Conservation (phyloP, 2,797 vertebrate species). For the Mycteria americana region DNA sequence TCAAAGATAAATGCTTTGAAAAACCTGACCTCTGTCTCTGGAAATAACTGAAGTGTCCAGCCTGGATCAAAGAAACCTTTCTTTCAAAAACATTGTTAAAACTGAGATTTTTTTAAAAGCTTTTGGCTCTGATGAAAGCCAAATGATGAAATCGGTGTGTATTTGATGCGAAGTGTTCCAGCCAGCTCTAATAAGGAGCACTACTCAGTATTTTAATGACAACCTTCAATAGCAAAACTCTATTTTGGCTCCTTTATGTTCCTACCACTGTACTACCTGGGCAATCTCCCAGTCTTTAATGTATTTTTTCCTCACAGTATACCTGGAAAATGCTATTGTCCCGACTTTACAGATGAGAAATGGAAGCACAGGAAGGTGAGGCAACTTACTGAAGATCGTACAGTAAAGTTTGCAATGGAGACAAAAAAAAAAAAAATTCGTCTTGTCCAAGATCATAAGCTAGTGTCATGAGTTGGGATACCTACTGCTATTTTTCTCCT, state of each 20-base stretch:
- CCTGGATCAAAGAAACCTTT: constrained; percentile 50
- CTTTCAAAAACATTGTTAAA: constrained; percentile 67
- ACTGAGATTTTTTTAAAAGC: constrained; percentile 50
- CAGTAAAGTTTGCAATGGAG: constrained; percentile 1
- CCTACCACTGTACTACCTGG: constrained; percentile 29
- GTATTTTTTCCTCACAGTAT: constrained; percentile 63
- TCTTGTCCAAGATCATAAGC: neutral
- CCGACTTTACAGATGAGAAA: constrained; percentile 38
- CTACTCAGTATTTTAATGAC: constrained; percentile 61
- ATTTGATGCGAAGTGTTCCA: constrained; percentile 64
- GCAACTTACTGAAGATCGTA: neutral
- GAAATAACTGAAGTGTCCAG: constrained; percentile 64
- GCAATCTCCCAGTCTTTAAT: constrained; percentile 57
- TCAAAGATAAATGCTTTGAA: constrained; percentile 62
- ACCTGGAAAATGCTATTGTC: constrained; percentile 55
- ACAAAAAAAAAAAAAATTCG: neutral
- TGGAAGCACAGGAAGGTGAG: constrained; percentile 36
- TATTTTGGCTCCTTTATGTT: constrained; percentile 61
- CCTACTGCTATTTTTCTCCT: neutral
- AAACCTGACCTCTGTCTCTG: constrained; percentile 48
- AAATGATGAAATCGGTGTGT: constrained; percentile 49
- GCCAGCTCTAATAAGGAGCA: constrained; percentile 52
- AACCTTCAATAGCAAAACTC: constrained; percentile 54
- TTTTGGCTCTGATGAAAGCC: constrained; percentile 55
- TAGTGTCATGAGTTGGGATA: neutral